Conservation (phyloP, 2,888 invertebrate genomes). For the Polydrusus cervinus region DNA sequence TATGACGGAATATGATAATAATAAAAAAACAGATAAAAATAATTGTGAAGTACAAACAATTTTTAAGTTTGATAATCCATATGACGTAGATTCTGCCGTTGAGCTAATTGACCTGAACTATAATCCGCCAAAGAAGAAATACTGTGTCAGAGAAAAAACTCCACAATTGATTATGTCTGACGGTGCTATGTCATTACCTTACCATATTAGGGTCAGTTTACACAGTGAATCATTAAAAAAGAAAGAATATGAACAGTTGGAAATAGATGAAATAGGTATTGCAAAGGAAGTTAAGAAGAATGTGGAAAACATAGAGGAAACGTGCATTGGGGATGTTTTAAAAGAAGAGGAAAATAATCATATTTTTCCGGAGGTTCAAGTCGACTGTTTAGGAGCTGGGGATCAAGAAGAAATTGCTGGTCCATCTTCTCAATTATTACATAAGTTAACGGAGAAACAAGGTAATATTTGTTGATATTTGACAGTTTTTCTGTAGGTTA, state of each 20-base stretch:
- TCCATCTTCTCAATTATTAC: background rate
- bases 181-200: constrained; percentile 33
- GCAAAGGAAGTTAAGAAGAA: background rate
- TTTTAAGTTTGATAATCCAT: constrained; percentile 3
- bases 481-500: no score
- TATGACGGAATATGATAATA: background rate
- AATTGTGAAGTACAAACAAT: constrained; percentile 37
- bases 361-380: constrained; percentile 12
- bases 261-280: background rate
- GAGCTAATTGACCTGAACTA: constrained; percentile 48
- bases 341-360: background rate
- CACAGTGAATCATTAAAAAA: constrained; percentile 12
- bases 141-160: constrained; percentile 40
- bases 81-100: constrained; percentile 12
- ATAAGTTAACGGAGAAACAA: background rate
- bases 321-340: background rate
- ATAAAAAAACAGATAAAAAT: constrained; percentile 2
- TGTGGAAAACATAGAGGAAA: background rate
- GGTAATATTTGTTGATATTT: background rate
- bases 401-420: background rate
- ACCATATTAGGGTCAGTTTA: constrained; percentile 37
- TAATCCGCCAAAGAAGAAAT: constrained; percentile 49
- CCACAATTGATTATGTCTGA: constrained; percentile 40
- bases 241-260: background rate
- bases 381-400: constrained; percentile 1